Base-by-base conservation (phyloP, 1,140 invertebrate species). In the Hycleus cichorii region DNA sequence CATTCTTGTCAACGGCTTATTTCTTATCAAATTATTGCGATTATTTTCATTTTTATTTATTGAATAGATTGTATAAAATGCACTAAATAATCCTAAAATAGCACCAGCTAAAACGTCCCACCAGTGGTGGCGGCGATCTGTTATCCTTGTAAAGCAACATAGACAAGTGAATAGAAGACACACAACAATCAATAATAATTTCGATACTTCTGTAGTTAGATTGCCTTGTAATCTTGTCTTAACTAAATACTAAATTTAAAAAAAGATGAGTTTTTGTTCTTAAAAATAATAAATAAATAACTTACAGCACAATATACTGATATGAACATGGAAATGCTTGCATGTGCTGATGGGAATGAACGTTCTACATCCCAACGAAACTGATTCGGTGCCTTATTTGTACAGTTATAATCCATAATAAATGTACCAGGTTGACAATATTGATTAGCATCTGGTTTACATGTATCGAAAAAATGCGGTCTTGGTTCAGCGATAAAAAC, bases 321-420 rank as follows among this genome's bases (percentile, higher is more conserved):
- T 49, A 80, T 80, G 63, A 82, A 88, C 7, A 83, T 69, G 1
- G 86, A 82, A n/a, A 88, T 69, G 1, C 87, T 80, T 2, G 89
- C 78, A 74, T 91, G 89, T 10, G 86, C 88, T 2, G 87, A 89
- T 1, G 88, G 89, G 69, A 91, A 91, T 40, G 86, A 88, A 65
- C 83, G 83, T 59, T 80, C 83, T 11, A 83, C 80, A 73, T 90
- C 88, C 26, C 74, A 77, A 50, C 86, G 69, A 42, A 79, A 81
- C 10, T 69, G 64, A 9, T 78, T 79, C 59, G 76, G 71, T 24
- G 74, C 64, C 9, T 73, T 76, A 63, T 81, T 83, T 0, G 82
- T 86, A 64, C 87, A 90, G 4, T 75, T 81, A 72, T 83, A 89
- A 27, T 72, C 72, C 18, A 72, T 69, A 8, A 87, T 71, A 60